Evolutionary conservation across 2,888 invertebrate genomes (phyloP).

Genomic region (Seladonia tumulorum): DNA sequence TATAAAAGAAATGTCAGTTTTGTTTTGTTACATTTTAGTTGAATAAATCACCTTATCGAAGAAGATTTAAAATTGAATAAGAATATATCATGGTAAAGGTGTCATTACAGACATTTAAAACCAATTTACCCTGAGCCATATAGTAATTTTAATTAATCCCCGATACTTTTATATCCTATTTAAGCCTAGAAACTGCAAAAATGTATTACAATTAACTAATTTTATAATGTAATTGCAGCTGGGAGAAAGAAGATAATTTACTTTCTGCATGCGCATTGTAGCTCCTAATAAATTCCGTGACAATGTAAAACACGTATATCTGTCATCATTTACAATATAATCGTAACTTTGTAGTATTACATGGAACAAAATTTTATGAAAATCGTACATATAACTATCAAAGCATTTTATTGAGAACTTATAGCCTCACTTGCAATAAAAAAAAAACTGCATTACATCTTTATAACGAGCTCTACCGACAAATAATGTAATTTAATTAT

Average conservation of each 20-base stretch:
- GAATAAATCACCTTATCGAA: not conserved
- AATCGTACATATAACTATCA: constrained; percentile 17
- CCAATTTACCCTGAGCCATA: constrained; percentile 17
- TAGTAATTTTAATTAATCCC: constrained; percentile 16
- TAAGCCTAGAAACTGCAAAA: constrained; percentile 26
- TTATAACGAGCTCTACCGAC: constrained; percentile 15
- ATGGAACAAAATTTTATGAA: constrained; percentile 5
- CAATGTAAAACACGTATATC: constrained; percentile 19
- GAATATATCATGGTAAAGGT: constrained; percentile 48
- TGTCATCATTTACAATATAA: constrained; percentile 3
- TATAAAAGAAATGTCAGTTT: not conserved
- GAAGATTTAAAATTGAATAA: constrained; percentile 23
- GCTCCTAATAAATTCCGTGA: constrained; percentile 20
- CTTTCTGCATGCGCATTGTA: constrained; percentile 5
- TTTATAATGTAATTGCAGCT: constrained; percentile 25
- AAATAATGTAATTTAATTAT: constrained; percentile 31
- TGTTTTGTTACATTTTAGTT: not conserved
- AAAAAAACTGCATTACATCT: constrained; percentile 2
- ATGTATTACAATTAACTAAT: constrained; percentile 13
- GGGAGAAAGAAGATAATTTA: constrained; percentile 16
- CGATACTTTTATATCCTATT: constrained; percentile 21
- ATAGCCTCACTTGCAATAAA: constrained; percentile 14
- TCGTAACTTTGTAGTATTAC: constrained; percentile 8
- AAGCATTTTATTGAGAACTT: constrained; percentile 30
- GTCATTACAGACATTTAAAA: constrained; percentile 29